phyloP scores from a whole-genome alignment of 2,888 invertebrate species.

The Drepana falcataria region DNA sequence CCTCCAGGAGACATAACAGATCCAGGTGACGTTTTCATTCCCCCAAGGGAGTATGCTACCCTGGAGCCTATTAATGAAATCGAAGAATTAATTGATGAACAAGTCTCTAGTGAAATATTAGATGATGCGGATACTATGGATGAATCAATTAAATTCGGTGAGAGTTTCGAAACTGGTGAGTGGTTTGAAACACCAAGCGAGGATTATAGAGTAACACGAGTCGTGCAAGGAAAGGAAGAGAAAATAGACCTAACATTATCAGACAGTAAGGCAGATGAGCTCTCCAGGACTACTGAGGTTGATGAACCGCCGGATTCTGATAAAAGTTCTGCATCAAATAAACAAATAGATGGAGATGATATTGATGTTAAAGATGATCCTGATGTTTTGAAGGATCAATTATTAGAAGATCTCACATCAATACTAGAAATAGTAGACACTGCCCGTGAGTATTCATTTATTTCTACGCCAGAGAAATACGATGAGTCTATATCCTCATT shows the following conservation, averaged over 20 bases:
- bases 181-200: background rate
- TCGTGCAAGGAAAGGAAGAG: background rate
- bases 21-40: background rate
- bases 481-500: background rate
- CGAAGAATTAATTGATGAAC: background rate
- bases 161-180: background rate
- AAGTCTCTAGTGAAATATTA: background rate
- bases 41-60: background rate
- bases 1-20: background rate
- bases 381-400: no score
- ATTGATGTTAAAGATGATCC: background rate
- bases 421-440: background rate
- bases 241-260: background rate
- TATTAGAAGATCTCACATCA: no score
- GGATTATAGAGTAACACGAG: background rate
- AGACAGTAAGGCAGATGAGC: background rate
- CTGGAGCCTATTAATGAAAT: background rate
- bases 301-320: background rate
- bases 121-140: background rate
- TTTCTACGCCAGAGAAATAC: background rate
- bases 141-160: background rate
- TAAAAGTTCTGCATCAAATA: background rate
- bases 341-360: background rate
- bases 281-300: background rate
- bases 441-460: background rate